These are phyloP conservation scores for Rhinolophus sinicus DNA, from an alignment of 2,113 vertebrate genomes.

Conservation along the genomic window DNA sequence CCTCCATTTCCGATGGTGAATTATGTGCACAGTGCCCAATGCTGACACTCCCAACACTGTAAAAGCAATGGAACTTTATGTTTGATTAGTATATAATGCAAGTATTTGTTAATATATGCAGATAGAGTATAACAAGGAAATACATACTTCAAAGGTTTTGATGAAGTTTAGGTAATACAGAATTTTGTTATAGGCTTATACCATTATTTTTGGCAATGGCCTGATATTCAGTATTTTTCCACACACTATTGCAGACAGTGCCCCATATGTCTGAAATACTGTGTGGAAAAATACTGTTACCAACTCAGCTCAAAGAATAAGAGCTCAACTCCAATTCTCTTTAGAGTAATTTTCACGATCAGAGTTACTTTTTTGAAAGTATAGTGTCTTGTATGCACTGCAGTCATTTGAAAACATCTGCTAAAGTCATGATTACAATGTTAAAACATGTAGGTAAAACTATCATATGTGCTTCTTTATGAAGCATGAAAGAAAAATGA, in stretches of 20 bases:
- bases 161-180: neutral
- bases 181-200: neutral
- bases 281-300: neutral
- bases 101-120: neutral
- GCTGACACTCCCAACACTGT: neutral
- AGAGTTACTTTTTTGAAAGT: neutral
- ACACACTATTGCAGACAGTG: no score
- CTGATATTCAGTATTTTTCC: neutral
- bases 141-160: neutral
- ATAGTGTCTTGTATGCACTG: neutral
- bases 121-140: neutral
- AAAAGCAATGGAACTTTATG: neutral
- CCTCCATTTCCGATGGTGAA: neutral
- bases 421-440: neutral
- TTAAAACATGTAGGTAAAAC: neutral
- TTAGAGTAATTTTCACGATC: constrained; percentile 14
- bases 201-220: neutral
- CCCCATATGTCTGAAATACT: neutral
- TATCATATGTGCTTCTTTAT: neutral
- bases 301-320: neutral
- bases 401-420: constrained; percentile 10
- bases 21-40: constrained; percentile 38
- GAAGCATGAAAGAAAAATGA: neutral
- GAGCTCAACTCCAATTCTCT: neutral
- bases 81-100: neutral